phyloP scores from a whole-genome alignment of 2,113 vertebrate genomes.

The Micronycteris hirsuta region DNA sequence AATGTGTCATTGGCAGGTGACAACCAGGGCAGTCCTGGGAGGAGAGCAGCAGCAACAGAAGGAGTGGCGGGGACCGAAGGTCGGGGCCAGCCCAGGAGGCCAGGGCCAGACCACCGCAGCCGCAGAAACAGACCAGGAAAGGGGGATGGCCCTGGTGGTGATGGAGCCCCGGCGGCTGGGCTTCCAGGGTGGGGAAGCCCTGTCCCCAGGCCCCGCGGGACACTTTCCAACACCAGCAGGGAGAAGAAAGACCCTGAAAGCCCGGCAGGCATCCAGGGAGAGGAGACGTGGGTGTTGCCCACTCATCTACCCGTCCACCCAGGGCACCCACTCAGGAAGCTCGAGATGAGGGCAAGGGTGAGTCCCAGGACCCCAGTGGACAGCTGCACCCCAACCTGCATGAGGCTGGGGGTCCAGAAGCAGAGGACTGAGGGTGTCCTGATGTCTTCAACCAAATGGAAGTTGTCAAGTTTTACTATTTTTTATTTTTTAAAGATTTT shows the following conservation, averaged over 20 bases:
- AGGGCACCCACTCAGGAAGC: background rate
- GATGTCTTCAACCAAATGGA: background rate
- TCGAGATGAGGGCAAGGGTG: background rate
- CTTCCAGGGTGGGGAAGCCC: background rate
- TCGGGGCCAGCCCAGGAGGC: background rate
- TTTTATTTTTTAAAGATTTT: too few relatives aligned
- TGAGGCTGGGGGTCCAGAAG: background rate
- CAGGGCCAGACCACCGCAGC: background rate
- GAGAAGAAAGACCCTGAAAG: background rate
- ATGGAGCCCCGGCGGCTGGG: background rate
- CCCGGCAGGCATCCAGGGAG: fast-evolving
- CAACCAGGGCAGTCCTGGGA: background rate
- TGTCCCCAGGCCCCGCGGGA: background rate
- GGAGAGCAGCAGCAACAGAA: background rate
- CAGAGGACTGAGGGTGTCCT: background rate
- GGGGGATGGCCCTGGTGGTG: too few relatives aligned
- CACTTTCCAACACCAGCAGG: background rate
- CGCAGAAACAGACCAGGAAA: background rate
- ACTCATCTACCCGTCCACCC: too few relatives aligned
- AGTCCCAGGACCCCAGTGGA: background rate
- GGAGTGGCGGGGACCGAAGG: fast-evolving
- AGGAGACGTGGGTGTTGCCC: fast-evolving
- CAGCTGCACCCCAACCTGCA: background rate
- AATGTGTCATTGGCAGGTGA: fast-evolving
- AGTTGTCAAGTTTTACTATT: too few relatives aligned